Conservation (phyloP, 2,888 invertebrate genomes). For the Clunio marinus region DNA sequence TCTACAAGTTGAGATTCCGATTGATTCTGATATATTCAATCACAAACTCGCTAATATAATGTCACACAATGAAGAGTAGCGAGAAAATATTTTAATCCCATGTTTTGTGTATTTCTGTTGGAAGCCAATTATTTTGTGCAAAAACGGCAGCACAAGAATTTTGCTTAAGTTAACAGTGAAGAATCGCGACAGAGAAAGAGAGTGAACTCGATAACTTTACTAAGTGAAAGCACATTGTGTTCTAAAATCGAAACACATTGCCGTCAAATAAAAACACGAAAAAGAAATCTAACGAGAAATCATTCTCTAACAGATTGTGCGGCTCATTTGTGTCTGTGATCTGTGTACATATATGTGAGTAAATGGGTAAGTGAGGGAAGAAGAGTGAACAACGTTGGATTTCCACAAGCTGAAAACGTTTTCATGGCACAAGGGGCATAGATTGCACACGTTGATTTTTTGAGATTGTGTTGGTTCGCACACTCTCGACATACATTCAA, state of each 20-base stretch:
- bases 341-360: too few relatives aligned
- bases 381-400: not conserved
- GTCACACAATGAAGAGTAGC: constrained; percentile 26
- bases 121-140: constrained; percentile 30
- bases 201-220: constrained; percentile 4
- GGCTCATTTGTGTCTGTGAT: not conserved
- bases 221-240: constrained; percentile 33
- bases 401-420: not conserved
- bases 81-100: constrained; percentile 25
- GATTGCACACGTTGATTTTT: too few relatives aligned
- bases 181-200: not conserved
- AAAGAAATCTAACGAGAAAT: constrained; percentile 18
- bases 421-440: too few relatives aligned
- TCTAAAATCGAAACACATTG: constrained; percentile 34
- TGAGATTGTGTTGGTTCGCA: constrained; percentile 8
- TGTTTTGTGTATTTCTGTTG: constrained; percentile 24
- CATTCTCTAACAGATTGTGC: constrained; percentile 2
- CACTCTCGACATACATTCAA: constrained; percentile 15
- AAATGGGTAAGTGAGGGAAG: too few relatives aligned
- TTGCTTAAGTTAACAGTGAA: not conserved
- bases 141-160: constrained; percentile 6
- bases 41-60: constrained; percentile 36
- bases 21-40: constrained; percentile 38
- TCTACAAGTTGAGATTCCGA: constrained; percentile 31
- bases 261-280: constrained; percentile 22